phyloP scores from a whole-genome alignment of 2,113 vertebrate species.

The Cnemophilus loriae region DNA sequence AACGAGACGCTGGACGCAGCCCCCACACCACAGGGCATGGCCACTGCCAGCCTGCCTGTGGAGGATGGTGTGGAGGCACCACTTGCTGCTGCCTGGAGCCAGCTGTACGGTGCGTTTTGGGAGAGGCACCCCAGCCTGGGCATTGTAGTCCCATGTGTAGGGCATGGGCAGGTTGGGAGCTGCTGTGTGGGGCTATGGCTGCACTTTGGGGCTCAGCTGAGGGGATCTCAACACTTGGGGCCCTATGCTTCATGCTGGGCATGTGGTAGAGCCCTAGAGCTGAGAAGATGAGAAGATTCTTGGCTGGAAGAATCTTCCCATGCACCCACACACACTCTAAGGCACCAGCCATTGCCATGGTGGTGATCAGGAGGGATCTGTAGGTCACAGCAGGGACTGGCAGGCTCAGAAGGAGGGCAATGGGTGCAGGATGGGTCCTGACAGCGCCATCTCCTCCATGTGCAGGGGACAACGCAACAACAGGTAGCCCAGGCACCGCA shows the following conservation, averaged over 20 bases:
- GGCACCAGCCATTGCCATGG: not conserved
- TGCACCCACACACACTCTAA: accelerated
- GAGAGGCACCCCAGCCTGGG: not conserved
- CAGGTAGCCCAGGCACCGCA: not conserved
- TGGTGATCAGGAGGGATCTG: not conserved
- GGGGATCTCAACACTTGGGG: not conserved
- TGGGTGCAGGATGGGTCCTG: not conserved
- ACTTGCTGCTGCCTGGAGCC: not conserved
- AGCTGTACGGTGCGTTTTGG: not conserved
- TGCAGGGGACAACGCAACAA: conserved; percentile 29
- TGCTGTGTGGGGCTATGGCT: not conserved
- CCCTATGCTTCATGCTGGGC: not conserved
- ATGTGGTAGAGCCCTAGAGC: not conserved
- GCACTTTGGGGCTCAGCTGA: not conserved
- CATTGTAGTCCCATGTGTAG: accelerated
- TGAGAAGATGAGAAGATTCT: not conserved
- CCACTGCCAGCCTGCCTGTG: not conserved
- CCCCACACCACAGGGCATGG: not conserved
- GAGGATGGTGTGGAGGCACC: conserved; percentile 11
- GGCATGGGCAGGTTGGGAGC: not conserved
- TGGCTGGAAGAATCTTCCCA: not conserved
- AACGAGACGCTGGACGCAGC: not conserved
- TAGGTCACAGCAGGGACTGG: accelerated
- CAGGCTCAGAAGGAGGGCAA: accelerated
- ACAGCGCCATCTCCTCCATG: accelerated